Conservation (phyloP, 1,140 invertebrate species). For the Ylistrum balloti region DNA sequence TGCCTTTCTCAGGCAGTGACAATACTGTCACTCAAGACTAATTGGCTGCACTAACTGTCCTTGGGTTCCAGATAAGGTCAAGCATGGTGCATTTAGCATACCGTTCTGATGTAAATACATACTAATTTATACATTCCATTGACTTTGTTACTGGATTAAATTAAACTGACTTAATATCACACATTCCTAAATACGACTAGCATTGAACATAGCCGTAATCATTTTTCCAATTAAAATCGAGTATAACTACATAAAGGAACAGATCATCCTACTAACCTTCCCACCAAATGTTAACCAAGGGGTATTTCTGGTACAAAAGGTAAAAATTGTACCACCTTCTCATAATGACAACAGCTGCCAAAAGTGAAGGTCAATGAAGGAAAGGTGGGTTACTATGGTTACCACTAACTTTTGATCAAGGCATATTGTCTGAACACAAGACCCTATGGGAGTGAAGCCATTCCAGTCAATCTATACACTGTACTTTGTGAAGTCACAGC, state of each 20-base stretch:
- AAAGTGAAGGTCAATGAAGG: constrained; percentile 1
- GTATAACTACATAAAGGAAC: neutral
- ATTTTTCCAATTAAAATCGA: neutral
- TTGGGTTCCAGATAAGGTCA: neutral
- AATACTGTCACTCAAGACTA: neutral
- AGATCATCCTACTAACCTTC: neutral
- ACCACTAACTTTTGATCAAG: neutral
- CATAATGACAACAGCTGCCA: neutral
- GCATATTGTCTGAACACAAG: neutral
- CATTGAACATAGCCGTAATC: neutral
- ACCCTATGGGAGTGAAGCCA: neutral
- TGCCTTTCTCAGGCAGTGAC: no score
- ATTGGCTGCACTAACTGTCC: neutral
- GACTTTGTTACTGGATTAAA: no score
- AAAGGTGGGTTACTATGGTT: neutral
- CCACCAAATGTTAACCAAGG: neutral
- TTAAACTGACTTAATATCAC: no score
- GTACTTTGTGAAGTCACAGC: neutral
- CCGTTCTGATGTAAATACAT: neutral
- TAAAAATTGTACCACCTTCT: neutral
- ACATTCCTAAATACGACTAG: neutral
- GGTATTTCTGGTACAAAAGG: neutral
- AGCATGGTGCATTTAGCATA: neutral
- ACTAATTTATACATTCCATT: neutral
- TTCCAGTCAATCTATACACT: constrained; percentile 10